Conservation (phyloP, 2,797 vertebrate species). For the Dendrocincla fuliginosa region DNA sequence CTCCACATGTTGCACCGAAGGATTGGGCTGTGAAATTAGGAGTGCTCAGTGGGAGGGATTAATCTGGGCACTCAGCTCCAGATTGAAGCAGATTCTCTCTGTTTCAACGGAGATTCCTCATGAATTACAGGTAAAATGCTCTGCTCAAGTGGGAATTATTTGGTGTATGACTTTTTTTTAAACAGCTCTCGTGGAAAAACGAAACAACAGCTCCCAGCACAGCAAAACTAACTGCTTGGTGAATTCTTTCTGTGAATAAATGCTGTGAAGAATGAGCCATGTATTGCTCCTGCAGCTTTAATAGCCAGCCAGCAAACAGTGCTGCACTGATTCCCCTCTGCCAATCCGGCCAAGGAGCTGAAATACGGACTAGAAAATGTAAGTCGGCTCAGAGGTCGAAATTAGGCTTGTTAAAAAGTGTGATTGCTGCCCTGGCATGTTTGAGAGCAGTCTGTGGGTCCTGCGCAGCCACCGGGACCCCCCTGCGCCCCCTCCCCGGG, state of each 20-base stretch:
- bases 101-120: not conserved
- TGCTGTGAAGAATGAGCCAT: fast-evolving
- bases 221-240: not conserved
- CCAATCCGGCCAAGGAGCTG: not conserved
- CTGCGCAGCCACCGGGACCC: not conserved
- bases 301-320: not conserved
- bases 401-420: not conserved
- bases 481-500: not conserved
- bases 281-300: not conserved
- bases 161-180: not conserved
- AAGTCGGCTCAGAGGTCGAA: not conserved
- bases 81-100: not conserved
- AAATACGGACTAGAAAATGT: not conserved
- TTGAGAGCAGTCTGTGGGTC: not conserved
- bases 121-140: not conserved
- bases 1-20: not conserved
- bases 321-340: not conserved
- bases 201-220: not conserved
- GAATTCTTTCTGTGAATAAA: not conserved
- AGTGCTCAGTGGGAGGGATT: not conserved
- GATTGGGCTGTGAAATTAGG: not conserved
- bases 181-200: not conserved
- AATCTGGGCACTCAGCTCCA: not conserved
- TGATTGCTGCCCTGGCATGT: not conserved
- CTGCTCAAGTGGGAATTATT: not conserved